Evolutionary conservation across 2,888 invertebrate species (phyloP).

Genomic region (Heliconius cydno): DNA sequence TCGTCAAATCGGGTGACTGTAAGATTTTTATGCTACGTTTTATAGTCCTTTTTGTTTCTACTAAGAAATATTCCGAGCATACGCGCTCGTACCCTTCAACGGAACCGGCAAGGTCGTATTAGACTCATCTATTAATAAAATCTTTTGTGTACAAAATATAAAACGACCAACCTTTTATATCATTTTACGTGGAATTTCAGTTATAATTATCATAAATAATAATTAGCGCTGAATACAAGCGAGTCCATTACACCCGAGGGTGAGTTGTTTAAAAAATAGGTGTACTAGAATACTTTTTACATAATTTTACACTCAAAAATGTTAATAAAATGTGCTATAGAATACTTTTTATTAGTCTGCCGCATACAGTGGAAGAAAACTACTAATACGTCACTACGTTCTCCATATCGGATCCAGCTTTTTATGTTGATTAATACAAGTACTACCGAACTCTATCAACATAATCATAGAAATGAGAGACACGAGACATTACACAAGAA

Average conservation of each 20-base stretch:
- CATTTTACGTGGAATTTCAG: conserved; percentile 26
- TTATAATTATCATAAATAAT: conserved; percentile 42
- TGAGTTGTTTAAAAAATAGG: conserved; percentile 20
- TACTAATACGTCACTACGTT: too few species aligned
- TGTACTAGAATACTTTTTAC: conserved; percentile 7
- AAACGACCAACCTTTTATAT: conserved; percentile 7
- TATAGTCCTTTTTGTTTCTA: conserved; percentile 21
- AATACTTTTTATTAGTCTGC: background rate
- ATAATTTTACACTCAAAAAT: conserved; percentile 12
- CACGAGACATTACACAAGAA: background rate
- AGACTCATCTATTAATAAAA: conserved; percentile 27
- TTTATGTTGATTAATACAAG: too few species aligned
- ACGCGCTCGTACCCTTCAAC: conserved; percentile 19
- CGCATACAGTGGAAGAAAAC: background rate
- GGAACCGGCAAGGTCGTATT: conserved; percentile 23
- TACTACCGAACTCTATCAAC: too few species aligned
- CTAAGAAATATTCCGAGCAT: conserved; percentile 4
- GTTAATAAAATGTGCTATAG: background rate
- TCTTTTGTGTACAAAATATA: conserved; percentile 18
- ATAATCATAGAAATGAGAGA: too few species aligned
- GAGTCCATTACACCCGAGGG: conserved; percentile 22
- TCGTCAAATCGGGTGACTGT: conserved; percentile 22
- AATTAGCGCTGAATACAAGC: conserved; percentile 37
- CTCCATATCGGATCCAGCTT: too few species aligned
- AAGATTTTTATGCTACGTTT: conserved; percentile 5